A percentile compares a stretch with the other conserved stretches of the same genome.
phyloP scores from a whole-genome alignment of 2,888 invertebrate species.

The Tipula helvola region DNA sequence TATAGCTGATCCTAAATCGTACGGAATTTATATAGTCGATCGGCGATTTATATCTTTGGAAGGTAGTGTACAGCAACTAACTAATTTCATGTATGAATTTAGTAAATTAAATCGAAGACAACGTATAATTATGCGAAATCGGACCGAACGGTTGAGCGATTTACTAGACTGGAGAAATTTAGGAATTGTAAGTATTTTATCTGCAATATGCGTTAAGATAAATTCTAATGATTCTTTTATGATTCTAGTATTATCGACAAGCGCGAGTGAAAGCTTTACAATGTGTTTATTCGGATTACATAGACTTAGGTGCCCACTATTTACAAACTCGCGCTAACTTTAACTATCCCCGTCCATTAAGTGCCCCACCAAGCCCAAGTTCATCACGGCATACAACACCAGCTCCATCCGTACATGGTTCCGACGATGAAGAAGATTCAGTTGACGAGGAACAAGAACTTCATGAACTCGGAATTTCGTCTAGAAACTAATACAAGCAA shows the following conservation, averaged over 20 bases:
- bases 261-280: constrained; percentile 83
- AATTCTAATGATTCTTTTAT: background rate
- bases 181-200: constrained; percentile 65
- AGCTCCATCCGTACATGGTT: constrained; percentile 75
- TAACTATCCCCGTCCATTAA: constrained; percentile 77
- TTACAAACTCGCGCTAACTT: constrained; percentile 41
- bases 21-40: constrained; percentile 98
- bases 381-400: constrained; percentile 79
- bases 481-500: background rate
- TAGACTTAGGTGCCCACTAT: constrained; percentile 49
- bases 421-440: constrained; percentile 67
- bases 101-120: constrained; percentile 81
- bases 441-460: constrained; percentile 74
- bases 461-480: constrained; percentile 37
- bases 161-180: constrained; percentile 96
- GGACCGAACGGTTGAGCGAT: constrained; percentile 93
- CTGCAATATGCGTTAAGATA: background rate
- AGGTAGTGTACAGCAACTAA: constrained; percentile 81
- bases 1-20: constrained; percentile 93
- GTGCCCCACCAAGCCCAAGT: constrained; percentile 81
- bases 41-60: constrained; percentile 80
- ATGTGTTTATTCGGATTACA: constrained; percentile 73
- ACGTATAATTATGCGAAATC: constrained; percentile 94
- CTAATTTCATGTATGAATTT: constrained; percentile 88
- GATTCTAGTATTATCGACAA: constrained; percentile 79